phyloP scores from a whole-genome alignment of 2,113 vertebrate genomes.

The Prunella himalayana region DNA sequence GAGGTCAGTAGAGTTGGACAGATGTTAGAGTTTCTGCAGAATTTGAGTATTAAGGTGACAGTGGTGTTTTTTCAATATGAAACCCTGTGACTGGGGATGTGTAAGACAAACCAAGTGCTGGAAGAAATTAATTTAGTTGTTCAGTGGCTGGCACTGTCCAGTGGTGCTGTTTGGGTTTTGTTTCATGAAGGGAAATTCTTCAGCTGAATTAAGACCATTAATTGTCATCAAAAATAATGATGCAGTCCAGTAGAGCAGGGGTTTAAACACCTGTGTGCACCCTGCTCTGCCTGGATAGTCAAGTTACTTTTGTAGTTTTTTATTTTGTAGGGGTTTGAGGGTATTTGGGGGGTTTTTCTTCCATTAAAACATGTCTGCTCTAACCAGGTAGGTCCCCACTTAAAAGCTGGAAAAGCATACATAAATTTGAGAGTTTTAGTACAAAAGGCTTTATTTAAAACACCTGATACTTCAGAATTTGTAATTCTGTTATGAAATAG shows the following conservation, averaged over 20 bases:
- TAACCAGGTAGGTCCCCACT: background rate
- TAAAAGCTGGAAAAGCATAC: background rate
- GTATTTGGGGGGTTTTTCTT: background rate
- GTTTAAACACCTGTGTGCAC: background rate
- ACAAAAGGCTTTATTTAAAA: constrained; percentile 20
- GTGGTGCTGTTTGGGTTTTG: background rate
- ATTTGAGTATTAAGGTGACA: accelerated
- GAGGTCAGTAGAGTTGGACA: background rate
- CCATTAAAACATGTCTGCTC: background rate
- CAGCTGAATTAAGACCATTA: background rate
- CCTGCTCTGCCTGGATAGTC: background rate
- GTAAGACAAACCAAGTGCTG: background rate
- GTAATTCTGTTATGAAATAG: constrained; percentile 18
- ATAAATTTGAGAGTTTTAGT: background rate
- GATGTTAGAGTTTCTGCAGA: background rate
- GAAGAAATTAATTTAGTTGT: background rate
- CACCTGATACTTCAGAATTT: background rate
- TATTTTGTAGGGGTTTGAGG: background rate
- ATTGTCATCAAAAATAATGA: background rate
- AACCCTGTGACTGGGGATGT: background rate
- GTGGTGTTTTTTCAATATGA: accelerated
- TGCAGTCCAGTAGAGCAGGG: background rate
- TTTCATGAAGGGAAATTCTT: background rate
- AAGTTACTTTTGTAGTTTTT: background rate
- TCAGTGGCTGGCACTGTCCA: background rate